Evolutionary conservation across 1,140 invertebrate genomes (phyloP), one percentile per base, ranked within the genome.

Genomic region (Aphidius ervi): DNA sequence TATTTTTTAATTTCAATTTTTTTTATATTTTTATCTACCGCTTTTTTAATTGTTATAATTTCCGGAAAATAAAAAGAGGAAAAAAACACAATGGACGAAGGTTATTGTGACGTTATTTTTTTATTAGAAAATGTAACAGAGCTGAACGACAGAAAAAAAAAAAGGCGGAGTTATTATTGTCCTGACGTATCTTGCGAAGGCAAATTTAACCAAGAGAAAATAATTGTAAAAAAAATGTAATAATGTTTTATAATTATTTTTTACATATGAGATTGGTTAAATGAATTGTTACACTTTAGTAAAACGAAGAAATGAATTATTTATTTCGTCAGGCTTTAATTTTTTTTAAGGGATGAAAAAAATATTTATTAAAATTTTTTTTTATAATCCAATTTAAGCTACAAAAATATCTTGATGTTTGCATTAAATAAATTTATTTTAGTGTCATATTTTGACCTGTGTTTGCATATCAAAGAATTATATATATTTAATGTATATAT

Each of bases 391-490:
- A 31, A 31, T 31, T 16, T 16, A 16, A 16, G 16, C 0, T 16
- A 16, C 16, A 31, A 31, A 31, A 31, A 31, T 31, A 31, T 31
- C 23, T 31, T 31, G 23, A 31, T 31, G 2, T 31, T 31, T 31
- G 16, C 16, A 16, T 31, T 31, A 4, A 31, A 31, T 31, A 31
- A 31, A 31, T 31, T 31, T 31, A 31, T 31, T 4, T 56, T 62
- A 67, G 67, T 70, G 63, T 71, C 69, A 72, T 72, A 74, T 76
- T 76, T 73, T 75, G 73, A 78, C 74, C 76, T 69, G 68, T 56
- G 73, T 76, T 78, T 75, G 67, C 76, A 76, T 76, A 76, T 68
- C 68, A 74, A 76, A 76, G 69, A 67, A 63, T 68, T 66, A 70
- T 75, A 70, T 75, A 69, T 67, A 70, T 75, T 16, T 16, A 16